Evolutionary conservation across 2,113 vertebrate genomes (phyloP).

Genomic region (Ranitomeya imitator): DNA sequence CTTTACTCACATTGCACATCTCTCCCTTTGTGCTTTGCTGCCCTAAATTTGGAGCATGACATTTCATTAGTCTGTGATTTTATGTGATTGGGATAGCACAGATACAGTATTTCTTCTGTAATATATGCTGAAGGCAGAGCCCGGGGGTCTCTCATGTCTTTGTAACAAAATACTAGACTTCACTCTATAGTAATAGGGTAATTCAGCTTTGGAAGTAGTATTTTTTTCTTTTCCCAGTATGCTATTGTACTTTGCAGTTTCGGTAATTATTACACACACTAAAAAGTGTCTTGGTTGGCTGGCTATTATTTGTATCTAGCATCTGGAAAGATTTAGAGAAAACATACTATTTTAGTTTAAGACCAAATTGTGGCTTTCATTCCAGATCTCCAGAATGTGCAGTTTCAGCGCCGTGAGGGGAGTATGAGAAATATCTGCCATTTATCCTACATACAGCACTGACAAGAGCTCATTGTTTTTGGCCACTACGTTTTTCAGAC

Average conservation of each 20-base stretch:
- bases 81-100: not conserved
- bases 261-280: not conserved
- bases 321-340: conserved; percentile 17
- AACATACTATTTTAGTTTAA: not conserved
- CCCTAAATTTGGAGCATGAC: not conserved
- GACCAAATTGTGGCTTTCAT: not conserved
- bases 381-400: not conserved
- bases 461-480: too few relatives aligned
- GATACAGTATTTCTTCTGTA: not conserved
- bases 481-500: too few relatives aligned
- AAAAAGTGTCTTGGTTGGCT: not conserved
- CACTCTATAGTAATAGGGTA: not conserved
- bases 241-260: not conserved
- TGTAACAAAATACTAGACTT: not conserved
- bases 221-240: not conserved
- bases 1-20: too few relatives aligned
- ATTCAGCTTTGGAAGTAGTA: not conserved
- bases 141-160: not conserved
- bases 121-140: not conserved
- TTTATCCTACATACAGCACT: too few relatives aligned
- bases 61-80: not conserved
- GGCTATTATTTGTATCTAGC: not conserved
- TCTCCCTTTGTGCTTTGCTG: not conserved
- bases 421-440: not conserved
- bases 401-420: not conserved